Evolutionary conservation across 2,797 vertebrate species (phyloP).

Genomic region (Tadarida brasiliensis): DNA sequence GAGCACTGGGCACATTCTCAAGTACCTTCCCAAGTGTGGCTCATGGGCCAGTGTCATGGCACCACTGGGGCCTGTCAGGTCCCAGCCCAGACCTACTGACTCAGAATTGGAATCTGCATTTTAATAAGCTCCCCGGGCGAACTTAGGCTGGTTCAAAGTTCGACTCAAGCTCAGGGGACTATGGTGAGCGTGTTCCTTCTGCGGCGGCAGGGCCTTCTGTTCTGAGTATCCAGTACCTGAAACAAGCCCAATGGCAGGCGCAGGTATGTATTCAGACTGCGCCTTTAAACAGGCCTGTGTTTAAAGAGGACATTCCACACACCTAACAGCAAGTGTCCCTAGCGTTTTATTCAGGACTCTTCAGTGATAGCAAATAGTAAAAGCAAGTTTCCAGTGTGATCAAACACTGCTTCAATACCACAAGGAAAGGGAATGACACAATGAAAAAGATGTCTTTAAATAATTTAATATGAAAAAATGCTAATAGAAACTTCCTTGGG

Average conservation of each 20-base stretch:
- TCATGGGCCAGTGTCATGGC: rapidly evolving
- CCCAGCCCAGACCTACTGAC: not conserved
- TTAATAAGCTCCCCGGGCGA: not conserved
- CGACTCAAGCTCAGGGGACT: not conserved
- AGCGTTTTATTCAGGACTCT: not conserved
- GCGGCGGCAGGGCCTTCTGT: not conserved
- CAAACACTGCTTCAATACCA: not conserved
- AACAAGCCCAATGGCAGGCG: not conserved
- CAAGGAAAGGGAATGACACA: not conserved
- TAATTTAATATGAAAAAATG: not conserved
- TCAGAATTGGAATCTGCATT: not conserved
- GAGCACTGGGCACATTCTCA: not conserved
- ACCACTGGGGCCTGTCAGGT: not conserved
- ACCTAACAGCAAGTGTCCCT: not conserved
- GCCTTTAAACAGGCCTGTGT: not conserved
- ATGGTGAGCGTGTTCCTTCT: not conserved
- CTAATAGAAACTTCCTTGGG: not conserved
- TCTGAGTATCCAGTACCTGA: not conserved
- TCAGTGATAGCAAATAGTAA: not conserved
- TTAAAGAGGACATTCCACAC: not conserved
- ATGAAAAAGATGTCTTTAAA: slow-evolving; percentile 9
- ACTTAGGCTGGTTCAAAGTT: not conserved
- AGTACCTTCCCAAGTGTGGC: not conserved
- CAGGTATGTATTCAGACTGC: not conserved
- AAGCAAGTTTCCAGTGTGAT: not conserved